A percentile compares a stretch with the other conserved stretches of the same genome.
Conservation (phyloP, 2,113 vertebrate species). For the Blennius ocellaris region DNA sequence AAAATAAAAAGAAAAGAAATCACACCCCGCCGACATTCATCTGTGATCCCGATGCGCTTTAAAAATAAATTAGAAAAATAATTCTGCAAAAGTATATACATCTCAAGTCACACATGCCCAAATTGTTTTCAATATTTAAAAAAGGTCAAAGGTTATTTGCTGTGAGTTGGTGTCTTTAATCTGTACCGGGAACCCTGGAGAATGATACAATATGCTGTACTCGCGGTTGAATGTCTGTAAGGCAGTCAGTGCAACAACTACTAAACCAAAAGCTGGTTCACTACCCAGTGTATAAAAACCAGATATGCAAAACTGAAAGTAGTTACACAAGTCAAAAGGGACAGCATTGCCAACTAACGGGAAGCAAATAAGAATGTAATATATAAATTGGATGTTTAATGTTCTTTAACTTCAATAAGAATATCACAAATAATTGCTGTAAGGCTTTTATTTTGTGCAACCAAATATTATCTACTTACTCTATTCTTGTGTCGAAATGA, state of each 20-base stretch:
- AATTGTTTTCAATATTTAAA: conserved; percentile 33
- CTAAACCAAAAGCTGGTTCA: conserved; percentile 45
- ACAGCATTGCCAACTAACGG: neutral
- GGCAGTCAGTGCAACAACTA: conserved; percentile 78
- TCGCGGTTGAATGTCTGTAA: conserved; percentile 83
- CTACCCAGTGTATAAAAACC: conserved; percentile 16
- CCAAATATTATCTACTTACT: neutral
- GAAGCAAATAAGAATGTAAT: neutral
- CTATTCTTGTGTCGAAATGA: neutral
- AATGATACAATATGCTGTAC: conserved; percentile 64
- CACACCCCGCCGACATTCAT: conserved; percentile 33
- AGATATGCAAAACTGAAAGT: conserved; percentile 20
- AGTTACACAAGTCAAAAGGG: neutral
- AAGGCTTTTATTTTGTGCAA: too few species aligned
- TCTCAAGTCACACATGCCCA: conserved; percentile 35
- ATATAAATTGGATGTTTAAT: too few species aligned
- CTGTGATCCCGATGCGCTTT: conserved; percentile 45
- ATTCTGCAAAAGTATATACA: conserved; percentile 58
- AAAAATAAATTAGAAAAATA: conserved; percentile 67
- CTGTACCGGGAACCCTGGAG: conserved; percentile 39
- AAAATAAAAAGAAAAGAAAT: conserved; percentile 31
- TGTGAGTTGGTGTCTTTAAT: conserved; percentile 64
- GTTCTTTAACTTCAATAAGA: too few species aligned
- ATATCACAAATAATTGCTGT: too few species aligned
- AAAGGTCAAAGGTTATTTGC: conserved; percentile 28